Evolutionary conservation across 2,113 vertebrate species (phyloP), one percentile per base, ranked within the genome.

Genomic region (Gymnarchus niloticus): DNA sequence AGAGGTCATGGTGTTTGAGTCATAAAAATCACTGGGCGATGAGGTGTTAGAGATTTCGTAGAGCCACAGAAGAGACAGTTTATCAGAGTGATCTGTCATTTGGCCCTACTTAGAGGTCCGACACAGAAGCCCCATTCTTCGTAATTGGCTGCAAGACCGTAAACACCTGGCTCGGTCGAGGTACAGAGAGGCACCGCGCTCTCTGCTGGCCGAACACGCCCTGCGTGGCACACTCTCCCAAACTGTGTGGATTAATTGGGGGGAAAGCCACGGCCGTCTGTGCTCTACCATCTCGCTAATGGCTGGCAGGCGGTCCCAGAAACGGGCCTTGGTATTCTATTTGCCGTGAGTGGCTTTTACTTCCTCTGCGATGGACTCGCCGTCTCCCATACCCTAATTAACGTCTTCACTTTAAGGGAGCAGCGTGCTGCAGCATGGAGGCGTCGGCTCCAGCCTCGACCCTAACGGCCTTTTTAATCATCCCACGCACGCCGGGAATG

Each of bases 381-480:
- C 80, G 48, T 56, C 85, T 83, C 83, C 12, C 56, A 52, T 77
- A 61, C 78, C 52, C 48, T 59, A 89, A 88, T 88, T 86, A 88
- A 87, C 85, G 85, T 37, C 14, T 48, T 84, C 44, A 78, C 51
- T 85, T 86, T 25, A 86, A 51, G 77, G 12, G 85, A 76, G 56
- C 87, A 46, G 84, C 54, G 77, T 84, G 59, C 25, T 10, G 51
- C 52, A 25, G 51, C 82, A n/a, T 46, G 12, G 51, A 61, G 56
- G 76, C 10, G 14, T 6, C 3, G 44, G 54, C 77, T 59, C 3
- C 25, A 59, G 56, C 56, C 54, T 19, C 51, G 23, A 17, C 9
- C 48, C 8, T 44, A 48, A 85, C 48, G 49, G 10, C 69, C 46
- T 52, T 87, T 88, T 88, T 83, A 87, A 88, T 88, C 87, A 85